Conservation (phyloP, 1,140 invertebrate genomes). For the Sycophila sp. region DNA sequence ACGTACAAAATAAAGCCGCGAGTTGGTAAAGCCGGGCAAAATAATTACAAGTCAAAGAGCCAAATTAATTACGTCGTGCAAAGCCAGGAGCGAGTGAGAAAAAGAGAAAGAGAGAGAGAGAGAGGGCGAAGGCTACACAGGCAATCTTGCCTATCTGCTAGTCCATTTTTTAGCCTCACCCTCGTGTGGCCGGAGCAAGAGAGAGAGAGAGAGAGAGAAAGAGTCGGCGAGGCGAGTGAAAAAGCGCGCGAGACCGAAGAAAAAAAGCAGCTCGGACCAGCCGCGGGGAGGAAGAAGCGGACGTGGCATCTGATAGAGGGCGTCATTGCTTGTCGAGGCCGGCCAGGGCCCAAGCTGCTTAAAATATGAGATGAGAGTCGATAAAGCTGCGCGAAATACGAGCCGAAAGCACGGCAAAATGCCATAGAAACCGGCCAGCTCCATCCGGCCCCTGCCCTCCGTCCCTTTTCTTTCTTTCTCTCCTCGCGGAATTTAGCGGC, state of each 20-base stretch:
- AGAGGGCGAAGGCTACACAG: not conserved
- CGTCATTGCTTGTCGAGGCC: conserved; percentile 16
- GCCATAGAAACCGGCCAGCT: conserved; percentile 22
- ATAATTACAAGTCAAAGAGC: not conserved
- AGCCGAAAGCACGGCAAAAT: conserved; percentile 30
- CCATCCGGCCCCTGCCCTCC: not conserved
- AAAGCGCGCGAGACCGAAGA: conserved; percentile 9
- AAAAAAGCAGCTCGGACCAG: not conserved
- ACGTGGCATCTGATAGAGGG: conserved; percentile 20
- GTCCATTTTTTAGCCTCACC: conserved; percentile 4
- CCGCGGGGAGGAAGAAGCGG: not conserved
- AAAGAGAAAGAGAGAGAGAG: not conserved
- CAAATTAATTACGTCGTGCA: conserved; percentile 8
- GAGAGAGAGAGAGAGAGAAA: not conserved
- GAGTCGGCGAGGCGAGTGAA: not conserved
- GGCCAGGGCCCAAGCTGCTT: conserved; percentile 15
- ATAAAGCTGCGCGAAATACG: conserved; percentile 28
- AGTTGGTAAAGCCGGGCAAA: not conserved
- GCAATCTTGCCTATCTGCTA: conserved; percentile 8
- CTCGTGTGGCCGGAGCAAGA: not conserved
- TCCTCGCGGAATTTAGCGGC: not conserved
- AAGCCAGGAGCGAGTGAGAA: not conserved
- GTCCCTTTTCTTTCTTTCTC: not conserved
- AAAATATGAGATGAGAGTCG: conserved; percentile 30
- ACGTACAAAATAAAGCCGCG: too few species aligned